Conservation (phyloP, 2,113 vertebrate genomes). For the Bucco capensis region DNA sequence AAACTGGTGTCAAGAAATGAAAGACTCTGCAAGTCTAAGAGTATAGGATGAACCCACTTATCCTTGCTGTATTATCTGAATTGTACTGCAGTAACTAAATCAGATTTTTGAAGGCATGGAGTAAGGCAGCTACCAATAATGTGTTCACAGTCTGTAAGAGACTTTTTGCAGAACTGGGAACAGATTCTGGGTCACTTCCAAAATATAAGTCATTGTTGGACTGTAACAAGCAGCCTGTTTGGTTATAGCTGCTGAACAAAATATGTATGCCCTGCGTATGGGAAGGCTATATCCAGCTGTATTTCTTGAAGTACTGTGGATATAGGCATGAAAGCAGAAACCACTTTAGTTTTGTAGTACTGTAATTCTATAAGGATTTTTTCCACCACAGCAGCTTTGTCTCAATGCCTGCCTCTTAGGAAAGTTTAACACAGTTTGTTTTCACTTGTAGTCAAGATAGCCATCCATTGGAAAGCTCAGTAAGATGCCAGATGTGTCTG, state of each 20-base stretch:
- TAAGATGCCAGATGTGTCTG: background rate
- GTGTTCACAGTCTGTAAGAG: background rate
- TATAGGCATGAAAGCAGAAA: background rate
- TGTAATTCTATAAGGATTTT: background rate
- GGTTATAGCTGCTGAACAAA: background rate
- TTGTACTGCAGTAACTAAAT: background rate
- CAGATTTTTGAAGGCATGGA: background rate
- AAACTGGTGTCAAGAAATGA: background rate
- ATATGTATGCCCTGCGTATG: background rate
- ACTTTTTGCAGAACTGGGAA: background rate
- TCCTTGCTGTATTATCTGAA: background rate
- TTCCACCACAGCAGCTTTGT: background rate
- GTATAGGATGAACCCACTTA: fast-evolving
- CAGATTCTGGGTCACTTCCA: background rate
- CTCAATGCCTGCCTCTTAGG: background rate
- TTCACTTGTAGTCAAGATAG: background rate
- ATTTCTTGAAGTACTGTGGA: background rate
- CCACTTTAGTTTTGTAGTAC: background rate
- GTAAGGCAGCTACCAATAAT: background rate
- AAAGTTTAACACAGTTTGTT: background rate
- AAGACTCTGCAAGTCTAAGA: background rate
- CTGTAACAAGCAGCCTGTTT: background rate
- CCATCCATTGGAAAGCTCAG: background rate
- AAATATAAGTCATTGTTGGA: background rate
- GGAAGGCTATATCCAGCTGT: background rate